Evolutionary conservation across 2,113 vertebrate genomes (phyloP).

Genomic region (Pteropus alecto): DNA sequence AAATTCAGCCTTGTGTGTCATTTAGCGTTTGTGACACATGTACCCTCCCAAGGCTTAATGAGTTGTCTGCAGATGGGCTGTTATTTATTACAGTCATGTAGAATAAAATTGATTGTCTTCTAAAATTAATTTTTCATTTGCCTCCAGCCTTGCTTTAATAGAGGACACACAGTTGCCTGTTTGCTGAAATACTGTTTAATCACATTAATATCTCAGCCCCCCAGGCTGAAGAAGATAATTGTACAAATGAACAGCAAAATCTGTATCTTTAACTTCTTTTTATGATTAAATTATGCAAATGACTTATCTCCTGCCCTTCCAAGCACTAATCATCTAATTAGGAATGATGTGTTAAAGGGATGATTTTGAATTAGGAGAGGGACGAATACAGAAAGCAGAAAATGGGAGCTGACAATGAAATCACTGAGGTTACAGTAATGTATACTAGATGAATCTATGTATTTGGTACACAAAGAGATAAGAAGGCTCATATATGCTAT

Average conservation of each 20-base stretch:
- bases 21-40: conserved; percentile 90
- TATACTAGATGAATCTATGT: conserved; percentile 65
- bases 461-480: conserved; percentile 1
- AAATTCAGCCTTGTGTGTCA: conserved; percentile 84
- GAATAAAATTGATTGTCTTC: conserved; percentile 96
- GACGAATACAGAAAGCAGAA: conserved; percentile 82
- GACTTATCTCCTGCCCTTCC: conserved; percentile 90
- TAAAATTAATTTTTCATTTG: conserved; percentile 96
- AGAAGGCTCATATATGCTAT: background rate
- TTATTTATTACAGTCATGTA: conserved; percentile 95
- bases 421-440: conserved; percentile 59
- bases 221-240: conserved; percentile 91
- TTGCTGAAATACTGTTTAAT: conserved; percentile 95
- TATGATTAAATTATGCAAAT: conserved; percentile 97
- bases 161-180: conserved; percentile 91
- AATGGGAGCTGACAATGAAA: conserved; percentile 76
- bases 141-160: conserved; percentile 92
- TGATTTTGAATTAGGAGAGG: conserved; percentile 85
- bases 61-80: conserved; percentile 90
- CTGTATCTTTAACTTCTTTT: conserved; percentile 93
- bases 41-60: conserved; percentile 89
- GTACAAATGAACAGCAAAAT: conserved; percentile 93
- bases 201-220: conserved; percentile 93
- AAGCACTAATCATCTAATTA: conserved; percentile 96
- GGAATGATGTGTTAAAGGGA: conserved; percentile 91